Conservation (phyloP, 2,113 vertebrate species). For the Pithys albifrons region DNA sequence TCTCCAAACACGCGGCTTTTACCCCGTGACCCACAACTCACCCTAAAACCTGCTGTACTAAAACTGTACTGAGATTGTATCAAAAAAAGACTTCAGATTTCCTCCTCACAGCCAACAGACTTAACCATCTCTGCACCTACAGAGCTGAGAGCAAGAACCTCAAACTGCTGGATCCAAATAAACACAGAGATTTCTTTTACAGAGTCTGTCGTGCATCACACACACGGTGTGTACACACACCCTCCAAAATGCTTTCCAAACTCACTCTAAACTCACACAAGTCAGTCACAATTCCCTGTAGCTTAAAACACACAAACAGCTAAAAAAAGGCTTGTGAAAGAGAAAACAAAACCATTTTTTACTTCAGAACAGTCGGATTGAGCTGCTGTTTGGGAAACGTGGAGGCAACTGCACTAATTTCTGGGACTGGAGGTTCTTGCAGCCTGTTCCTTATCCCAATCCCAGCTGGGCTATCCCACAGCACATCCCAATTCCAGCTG, state of each 20-base stretch:
- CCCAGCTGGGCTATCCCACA: not conserved
- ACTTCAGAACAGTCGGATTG: not conserved
- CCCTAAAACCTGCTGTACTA: not conserved
- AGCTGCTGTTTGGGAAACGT: not conserved
- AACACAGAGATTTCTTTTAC: not conserved
- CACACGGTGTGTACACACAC: not conserved
- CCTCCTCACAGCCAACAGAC: not conserved
- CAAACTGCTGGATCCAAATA: not conserved
- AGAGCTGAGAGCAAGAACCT: not conserved
- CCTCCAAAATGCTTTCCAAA: not conserved
- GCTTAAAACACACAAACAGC: not conserved
- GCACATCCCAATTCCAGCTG: not conserved
- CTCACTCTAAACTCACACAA: not conserved
- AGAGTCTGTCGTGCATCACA: fast-evolving
- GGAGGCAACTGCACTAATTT: not conserved
- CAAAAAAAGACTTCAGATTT: not conserved
- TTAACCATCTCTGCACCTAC: not conserved
- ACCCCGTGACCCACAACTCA: not conserved
- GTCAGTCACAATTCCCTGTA: not conserved
- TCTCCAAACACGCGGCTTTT: fast-evolving
- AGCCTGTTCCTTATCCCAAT: not conserved
- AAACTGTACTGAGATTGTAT: not conserved
- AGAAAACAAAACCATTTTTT: not conserved
- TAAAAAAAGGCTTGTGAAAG: not conserved
- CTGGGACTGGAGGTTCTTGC: not conserved